Base-by-base conservation (phyloP, 2,797 vertebrate genomes). In the Choloepus didactylus region DNA sequence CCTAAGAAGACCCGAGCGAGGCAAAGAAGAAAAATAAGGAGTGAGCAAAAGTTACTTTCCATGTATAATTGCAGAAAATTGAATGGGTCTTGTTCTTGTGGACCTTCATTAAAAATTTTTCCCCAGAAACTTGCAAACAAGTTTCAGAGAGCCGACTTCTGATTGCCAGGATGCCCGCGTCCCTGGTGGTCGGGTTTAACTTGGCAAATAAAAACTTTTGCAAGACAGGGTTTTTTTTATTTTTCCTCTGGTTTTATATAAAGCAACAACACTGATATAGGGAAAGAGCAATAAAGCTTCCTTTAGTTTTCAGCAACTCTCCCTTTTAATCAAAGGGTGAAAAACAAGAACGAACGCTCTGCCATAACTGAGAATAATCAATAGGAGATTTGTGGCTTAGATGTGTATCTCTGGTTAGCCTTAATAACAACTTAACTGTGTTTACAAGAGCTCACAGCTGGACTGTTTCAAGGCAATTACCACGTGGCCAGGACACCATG, bases 81-180 rank as follows among this genome's bases (percentile, higher is more conserved):
- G 83, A 84, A 75, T 72, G 89, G n/a, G 41, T 66, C 95, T 92
- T 60, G 12, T 69, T 91, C 54, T 15, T 44, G 3, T 1, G 29
- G 79, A 66, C 91, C 72, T 84, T 96, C 94, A 94, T 96, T 95
- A 91, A 94, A 96, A 93, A 89, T 56, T 93, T 94, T 88, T 87
- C 91, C 92, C 97, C 70, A 19, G 93, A 93, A 97, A 94, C 66
- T 49, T 10, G 91, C 80, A 95, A 95, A 94, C 70, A 75, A 56
- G 46, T 66, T 72, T 94, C 23, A 18, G 69, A 83, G n/a, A 67
- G 23, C 54, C 2, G 0, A 49, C 94, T 86, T 88, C 90, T 82
- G 44, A 56, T 38, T 5, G 12, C 41, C 3, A 0, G 31, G 54
- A 75, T 80, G 79, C 41, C 7, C 2, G 29, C 0, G 60, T 89